Evolutionary conservation across 1,140 invertebrate genomes (phyloP).

Genomic region (Cydia fagiglandana): DNA sequence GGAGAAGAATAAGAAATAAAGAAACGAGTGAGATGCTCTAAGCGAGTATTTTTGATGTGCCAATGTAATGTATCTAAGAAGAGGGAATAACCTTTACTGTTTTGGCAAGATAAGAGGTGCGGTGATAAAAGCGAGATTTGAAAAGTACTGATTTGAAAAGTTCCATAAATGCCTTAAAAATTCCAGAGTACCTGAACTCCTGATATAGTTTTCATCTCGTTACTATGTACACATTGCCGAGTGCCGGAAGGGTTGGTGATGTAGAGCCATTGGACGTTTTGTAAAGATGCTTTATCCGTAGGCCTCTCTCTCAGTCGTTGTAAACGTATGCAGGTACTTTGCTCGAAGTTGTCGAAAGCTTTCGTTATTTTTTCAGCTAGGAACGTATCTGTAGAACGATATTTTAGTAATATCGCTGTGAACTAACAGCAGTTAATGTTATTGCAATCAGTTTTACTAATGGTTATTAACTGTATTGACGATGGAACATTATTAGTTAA

Average conservation of each 20-base stretch:
- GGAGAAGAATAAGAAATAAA: no score
- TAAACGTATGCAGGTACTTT: conserved; percentile 65
- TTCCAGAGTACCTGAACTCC: conserved; percentile 59
- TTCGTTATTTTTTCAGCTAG: conserved; percentile 57
- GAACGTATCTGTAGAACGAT: conserved; percentile 49
- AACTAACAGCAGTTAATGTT: no score
- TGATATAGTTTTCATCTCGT: conserved; percentile 55
- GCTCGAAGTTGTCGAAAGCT: conserved; percentile 71
- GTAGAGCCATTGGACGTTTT: conserved; percentile 63
- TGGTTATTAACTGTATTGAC: no score
- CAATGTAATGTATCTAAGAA: no score
- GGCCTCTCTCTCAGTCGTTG: conserved; percentile 64
- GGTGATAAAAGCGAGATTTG: no score
- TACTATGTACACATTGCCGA: conserved; percentile 69
- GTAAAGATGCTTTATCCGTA: conserved; percentile 56
- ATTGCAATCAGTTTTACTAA: no score
- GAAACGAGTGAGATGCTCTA: no score
- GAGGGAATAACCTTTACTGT: no score
- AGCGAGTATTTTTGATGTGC: no score
- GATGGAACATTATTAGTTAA: no score
- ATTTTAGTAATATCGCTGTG: not conserved
- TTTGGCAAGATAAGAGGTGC: no score
- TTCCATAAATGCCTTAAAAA: not conserved
- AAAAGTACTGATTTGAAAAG: no score
- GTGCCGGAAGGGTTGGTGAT: conserved; percentile 68